Conservation (phyloP, 2,113 vertebrate genomes). For the Ciconia maguari region DNA sequence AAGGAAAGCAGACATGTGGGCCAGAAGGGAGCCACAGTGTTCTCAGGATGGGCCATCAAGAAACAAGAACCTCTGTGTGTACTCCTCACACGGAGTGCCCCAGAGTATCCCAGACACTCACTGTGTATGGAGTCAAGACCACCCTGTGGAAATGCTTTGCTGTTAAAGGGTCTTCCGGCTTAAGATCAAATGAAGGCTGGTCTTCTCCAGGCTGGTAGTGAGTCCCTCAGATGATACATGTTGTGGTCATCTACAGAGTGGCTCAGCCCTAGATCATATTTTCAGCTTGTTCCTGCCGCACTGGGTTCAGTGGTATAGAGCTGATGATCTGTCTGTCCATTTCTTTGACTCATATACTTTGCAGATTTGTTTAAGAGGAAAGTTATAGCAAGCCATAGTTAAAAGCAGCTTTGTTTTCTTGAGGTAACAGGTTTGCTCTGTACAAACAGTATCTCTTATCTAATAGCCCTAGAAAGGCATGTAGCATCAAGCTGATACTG, state of each 20-base stretch:
- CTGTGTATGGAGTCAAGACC: neutral
- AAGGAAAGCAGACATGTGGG: neutral
- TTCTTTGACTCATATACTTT: neutral
- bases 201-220: neutral
- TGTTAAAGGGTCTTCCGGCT: neutral
- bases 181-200: neutral
- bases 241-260: neutral
- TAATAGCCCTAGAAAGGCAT: slow-evolving; percentile 67
- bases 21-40: neutral
- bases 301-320: neutral
- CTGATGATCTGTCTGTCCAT: neutral
- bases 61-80: neutral
- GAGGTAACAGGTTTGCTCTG: slow-evolving; percentile 64
- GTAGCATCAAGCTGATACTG: slow-evolving; percentile 65
- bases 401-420: slow-evolving; percentile 54
- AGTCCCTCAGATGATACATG: neutral
- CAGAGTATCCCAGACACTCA: neutral
- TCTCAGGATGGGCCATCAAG: neutral
- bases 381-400: slow-evolving; percentile 23
- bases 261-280: neutral
- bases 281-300: neutral
- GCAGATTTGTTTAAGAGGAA: neutral
- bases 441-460: slow-evolving; percentile 64
- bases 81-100: neutral
- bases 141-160: neutral